Percentiles rank a stretch among this genome's conserved stretches.
These are phyloP conservation scores for Sabellastarte sp. DNA, from an alignment of 2,888 invertebrate genomes.

Conservation along the genomic window DNA sequence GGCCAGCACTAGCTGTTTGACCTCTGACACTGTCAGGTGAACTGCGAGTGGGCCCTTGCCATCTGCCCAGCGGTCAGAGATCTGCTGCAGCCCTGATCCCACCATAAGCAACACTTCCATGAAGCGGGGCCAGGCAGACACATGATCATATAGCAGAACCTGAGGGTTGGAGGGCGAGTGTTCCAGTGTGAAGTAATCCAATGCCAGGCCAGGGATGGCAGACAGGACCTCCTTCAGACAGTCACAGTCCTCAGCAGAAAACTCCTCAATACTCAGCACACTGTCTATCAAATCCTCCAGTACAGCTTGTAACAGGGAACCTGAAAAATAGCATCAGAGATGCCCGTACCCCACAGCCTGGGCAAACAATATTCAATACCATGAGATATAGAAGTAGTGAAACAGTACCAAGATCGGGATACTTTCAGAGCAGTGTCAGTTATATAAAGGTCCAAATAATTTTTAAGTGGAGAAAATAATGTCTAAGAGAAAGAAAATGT, in stretches of 20 bases:
- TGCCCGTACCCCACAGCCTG: too few species aligned
- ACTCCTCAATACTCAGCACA: slow-evolving; percentile 26
- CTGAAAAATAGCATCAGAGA: slow-evolving; percentile 18
- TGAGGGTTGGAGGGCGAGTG: slow-evolving; percentile 11
- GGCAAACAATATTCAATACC: too few species aligned
- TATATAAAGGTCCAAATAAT: too few species aligned
- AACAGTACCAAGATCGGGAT: too few species aligned
- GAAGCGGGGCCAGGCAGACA: slow-evolving; percentile 28
- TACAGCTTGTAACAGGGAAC: slow-evolving; percentile 21
- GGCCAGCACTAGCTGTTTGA: slow-evolving; percentile 24
- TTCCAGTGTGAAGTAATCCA: slow-evolving; percentile 16
- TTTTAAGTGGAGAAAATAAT: too few species aligned
- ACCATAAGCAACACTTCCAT: slow-evolving; percentile 24
- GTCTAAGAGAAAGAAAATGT: too few species aligned
- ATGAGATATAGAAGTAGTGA: too few species aligned
- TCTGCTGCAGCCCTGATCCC: slow-evolving; percentile 17
- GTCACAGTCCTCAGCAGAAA: slow-evolving; percentile 30
- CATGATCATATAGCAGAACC: slow-evolving; percentile 26
- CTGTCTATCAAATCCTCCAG: slow-evolving; percentile 24
- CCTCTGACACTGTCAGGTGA: slow-evolving; percentile 26
- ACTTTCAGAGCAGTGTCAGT: too few species aligned
- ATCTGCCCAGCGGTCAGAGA: slow-evolving; percentile 33
- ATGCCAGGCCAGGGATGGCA: slow-evolving; percentile 8
- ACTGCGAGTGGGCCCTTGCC: slow-evolving; percentile 34
- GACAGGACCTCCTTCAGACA: slow-evolving; percentile 17